Evolutionary conservation across 2,797 vertebrate genomes (phyloP), one percentile per base, ranked within the genome.

Genomic region (Lithobates pipiens): DNA sequence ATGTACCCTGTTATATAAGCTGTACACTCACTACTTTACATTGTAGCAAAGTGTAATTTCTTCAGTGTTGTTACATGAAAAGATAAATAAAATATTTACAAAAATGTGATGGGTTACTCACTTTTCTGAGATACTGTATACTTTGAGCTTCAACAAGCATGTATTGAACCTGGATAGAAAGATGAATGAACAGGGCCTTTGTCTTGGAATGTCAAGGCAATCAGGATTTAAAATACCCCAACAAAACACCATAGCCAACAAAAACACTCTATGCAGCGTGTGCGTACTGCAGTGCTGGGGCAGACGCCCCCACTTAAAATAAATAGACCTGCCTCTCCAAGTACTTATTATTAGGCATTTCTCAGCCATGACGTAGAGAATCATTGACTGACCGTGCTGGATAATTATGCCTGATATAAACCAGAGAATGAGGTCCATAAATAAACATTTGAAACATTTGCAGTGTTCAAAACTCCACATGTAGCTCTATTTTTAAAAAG

Each of bases 331-430:
- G 85, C 80, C 85, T 78, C 74, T 65, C 73, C 50, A 82, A 77
- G 75, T 32, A 74, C 80, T 86, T 80, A 77, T 86, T 86, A 86
- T 83, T 86, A 86, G 11, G 76, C 80, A 86, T 86, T 83, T 78
- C 69, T 77, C 32, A 69, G 57, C 76, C 69, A 83, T 86, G 80
- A 86, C 80, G 85, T 86, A 86, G 80, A 23, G 75, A 83, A 74
- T 79, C 69, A 68, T 83, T 83, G 80, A 83, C 85, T 86, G 76
- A 70, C 57, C 78, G 61, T 78, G 80, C 29, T 44, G 75, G 85
- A 83, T 86, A 86, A 65, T 83, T 76, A 86, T 67, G 80, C 34
- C 74, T 86, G 85, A 83, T 71, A 74, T 57, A 78, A 83, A 86
- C 80, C 85, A 83, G 80, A 83, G 76, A 83, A 83, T 78, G 16